Evolutionary conservation across 2,113 vertebrate species (phyloP), one percentile per base, ranked within the genome.

Genomic region (Ctenodactylus gundi): DNA sequence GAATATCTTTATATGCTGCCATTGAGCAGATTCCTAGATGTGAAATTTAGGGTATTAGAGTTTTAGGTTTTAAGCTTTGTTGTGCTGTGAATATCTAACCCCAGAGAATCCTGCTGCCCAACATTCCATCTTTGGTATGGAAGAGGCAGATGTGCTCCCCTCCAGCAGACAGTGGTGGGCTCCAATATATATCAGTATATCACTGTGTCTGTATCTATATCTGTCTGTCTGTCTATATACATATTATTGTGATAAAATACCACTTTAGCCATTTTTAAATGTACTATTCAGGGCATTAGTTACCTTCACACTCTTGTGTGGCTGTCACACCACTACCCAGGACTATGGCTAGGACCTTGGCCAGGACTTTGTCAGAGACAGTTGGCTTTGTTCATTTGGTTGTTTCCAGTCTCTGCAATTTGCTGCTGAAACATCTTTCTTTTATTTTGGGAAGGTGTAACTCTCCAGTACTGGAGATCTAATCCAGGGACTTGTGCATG

Each of bases 221-320:
- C n/a, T n/a, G n/a, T n/a, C n/a, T n/a, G n/a, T n/a, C n/a, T n/a
- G n/a, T n/a, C n/a, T n/a, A n/a, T n/a, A n/a, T n/a, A n/a, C n/a
- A n/a, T n/a, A n/a, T n/a, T n/a, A n/a, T 27, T 78, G 11, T 9
- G 20, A 78, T 58, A 51, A 73, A 72, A 49, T 25, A 17, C 25
- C 62, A 41, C 39, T 46, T 80, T 85, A 21, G 67, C 67, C 39
- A 15, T 55, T n/a, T 46, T 55, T 12, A 44, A 34, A 15, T 46
- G 55, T 49, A 39, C n/a, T 15, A 34, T 39, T 85, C 7, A 1
- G 55, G 25, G 73, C 0, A 0, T 49, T 12, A 3, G 21, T 15
- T 23, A 7, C 13, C 4, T 51, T 51, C 46, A 21, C 27, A 3
- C 7, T 6, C 21, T 4, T 25, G 12, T 46, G 6, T 6, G 4